Base-by-base conservation (phyloP, 2,113 vertebrate genomes). In the Sialia sialis region DNA sequence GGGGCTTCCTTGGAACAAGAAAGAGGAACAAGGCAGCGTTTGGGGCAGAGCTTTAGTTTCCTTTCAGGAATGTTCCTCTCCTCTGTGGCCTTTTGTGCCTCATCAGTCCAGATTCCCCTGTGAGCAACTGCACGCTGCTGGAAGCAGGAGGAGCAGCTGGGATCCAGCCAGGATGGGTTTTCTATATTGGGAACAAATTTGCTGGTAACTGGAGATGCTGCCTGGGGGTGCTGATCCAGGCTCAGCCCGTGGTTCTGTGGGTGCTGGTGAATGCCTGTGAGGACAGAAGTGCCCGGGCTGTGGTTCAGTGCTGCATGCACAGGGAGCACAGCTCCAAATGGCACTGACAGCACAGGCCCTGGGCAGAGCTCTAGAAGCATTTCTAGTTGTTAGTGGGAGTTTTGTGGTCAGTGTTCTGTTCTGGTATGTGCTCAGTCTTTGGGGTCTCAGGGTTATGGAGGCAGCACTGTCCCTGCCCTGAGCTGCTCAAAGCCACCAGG, bases 161-260 rank as follows among this genome's bases (percentile, higher is more conserved):
- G 48, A 43, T 60, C 39, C 27, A n/a, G 80, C 80, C 87, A 58
- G 63, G 62, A 7, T 20, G 63, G 14, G 39, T 52, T 85, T 74
- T 59, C 80, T 73, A 1, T 83, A 46, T 48, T 2, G 1, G 73
- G 78, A 93, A 22, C 39, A 56, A 8, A 55, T 68, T 17, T 60
- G 30, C 56, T 55, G 16, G 64, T 74, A 48, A 64, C 20, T 72
- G 73, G 62, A 84, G 73, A 2, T 38, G 7, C 27, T 25, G 49
- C 29, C 22, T 73, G 83, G 38, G 0, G 0, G 16, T n/a, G 75
- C 41, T 34, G 29, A 4, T 5, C 34, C 13, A 26, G 89, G 64
- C 68, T 55, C 2, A 1, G 52, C 46, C 1, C 1, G 0, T 36
- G 3, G 39, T 25, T 60, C 9, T n/a, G 27, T 1, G 5, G 79